Evolutionary conservation across 2,888 invertebrate genomes (phyloP), one percentile per base, ranked within the genome.

Genomic region (Ormyrus labotus): DNA sequence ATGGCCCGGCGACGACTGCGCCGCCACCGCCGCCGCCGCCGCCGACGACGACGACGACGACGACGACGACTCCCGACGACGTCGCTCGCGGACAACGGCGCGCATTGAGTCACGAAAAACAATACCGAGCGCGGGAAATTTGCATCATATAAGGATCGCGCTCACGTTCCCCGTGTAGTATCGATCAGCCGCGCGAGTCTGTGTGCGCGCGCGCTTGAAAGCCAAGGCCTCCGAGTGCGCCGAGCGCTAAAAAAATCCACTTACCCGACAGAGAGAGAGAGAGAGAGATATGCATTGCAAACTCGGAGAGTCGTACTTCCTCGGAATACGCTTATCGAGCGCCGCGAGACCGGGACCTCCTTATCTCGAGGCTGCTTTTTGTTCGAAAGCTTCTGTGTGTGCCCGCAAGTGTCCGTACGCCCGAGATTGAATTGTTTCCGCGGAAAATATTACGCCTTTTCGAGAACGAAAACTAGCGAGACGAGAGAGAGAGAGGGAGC

Each of bases 91-190:
- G 45, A 9, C 72, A 51, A 72, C 57, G 80, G 70, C 68, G 9
- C 34, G n/a, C 47, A 64, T 55, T 57, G 55, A 80, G 53, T 77
- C 77, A 73, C 76, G 68, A 81, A 77, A 77, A 73, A 68, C 61
- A 67, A 76, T 51, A 53, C 7, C 11, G 45, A 72, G 79, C 80
- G 60, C 77, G 69, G 68, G 53, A 80, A 83, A 87, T 89, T 88
- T 87, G 86, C 87, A 88, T 88, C 81, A 85, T 83, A 86, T 84
- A 80, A 81, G 76, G 84, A 82, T 83, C 84, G 76, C 84, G 83
- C 84, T 84, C 74, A 82, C 79, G 84, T 82, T 81, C 83, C 84
- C 82, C 65, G 55, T 71, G 67, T 61, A 48, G 61, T 68, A 76
- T 81, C 68, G 81, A 72, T 77, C 72, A 72, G 61, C 61, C 64